A percentile compares a stretch with the other conserved stretches of the same genome.
Conservation (phyloP, 53 echinoderm and acorn worm genomes). For the Antedon mediterranea region DNA sequence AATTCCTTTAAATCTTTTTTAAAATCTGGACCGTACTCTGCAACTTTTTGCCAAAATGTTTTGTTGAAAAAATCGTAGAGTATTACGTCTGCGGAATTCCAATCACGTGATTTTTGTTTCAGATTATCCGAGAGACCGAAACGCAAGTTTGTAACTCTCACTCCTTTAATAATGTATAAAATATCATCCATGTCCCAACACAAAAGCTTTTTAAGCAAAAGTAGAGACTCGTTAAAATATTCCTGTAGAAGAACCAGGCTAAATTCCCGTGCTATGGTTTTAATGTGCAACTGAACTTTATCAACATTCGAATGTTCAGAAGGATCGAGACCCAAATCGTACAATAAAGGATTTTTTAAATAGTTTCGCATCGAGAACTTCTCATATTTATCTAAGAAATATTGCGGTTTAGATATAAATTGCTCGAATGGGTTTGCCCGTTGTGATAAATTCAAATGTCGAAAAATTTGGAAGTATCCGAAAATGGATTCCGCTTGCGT, state of each 20-base stretch:
- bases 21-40: conserved; percentile 28
- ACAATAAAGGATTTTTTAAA: conserved; percentile 21
- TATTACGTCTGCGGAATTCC: conserved; percentile 33
- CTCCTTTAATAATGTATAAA: conserved; percentile 26
- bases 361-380: not conserved
- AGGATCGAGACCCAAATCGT: conserved; percentile 41
- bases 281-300: conserved; percentile 7
- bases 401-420: conserved; percentile 13
- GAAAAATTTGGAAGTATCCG: conserved; percentile 23
- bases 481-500: conserved; percentile 42
- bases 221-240: conserved; percentile 45
- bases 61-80: conserved; percentile 43
- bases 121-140: not conserved
- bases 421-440: conserved; percentile 17
- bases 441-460: not conserved
- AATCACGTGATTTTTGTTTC: conserved; percentile 9
- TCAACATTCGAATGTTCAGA: not conserved
- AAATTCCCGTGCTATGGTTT: conserved; percentile 16
- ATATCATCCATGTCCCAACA: conserved; percentile 47
- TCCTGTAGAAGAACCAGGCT: conserved; percentile 43
- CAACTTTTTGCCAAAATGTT: conserved; percentile 36
- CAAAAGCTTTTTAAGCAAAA: conserved; percentile 21
- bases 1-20: conserved; percentile 24
- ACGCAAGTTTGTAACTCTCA: conserved; percentile 10
- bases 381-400: not conserved